Base-by-base conservation (phyloP, 1,140 invertebrate genomes). In the Teleopsis dalmanni region DNA sequence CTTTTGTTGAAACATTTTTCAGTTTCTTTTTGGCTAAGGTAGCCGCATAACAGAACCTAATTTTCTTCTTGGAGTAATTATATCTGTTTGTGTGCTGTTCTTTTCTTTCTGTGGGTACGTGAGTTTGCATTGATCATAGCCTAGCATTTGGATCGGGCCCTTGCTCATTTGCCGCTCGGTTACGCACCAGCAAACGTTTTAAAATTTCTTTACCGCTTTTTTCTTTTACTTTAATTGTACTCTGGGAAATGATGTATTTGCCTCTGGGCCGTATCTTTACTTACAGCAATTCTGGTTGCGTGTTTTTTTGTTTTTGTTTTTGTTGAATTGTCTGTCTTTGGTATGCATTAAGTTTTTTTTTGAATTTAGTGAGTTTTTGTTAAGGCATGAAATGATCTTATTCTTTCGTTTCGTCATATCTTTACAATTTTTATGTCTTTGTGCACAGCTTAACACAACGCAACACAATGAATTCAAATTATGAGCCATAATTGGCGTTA, bases 391-490 rank as follows among this genome's bases (percentile, higher is more conserved):
- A 57, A 48, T 52, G 44, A 53, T 55, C 53, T 48, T 35, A 40
- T 48, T 46, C 52, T 48, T 51, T 13, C 23, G 33, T 42, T 52
- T 57, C 57, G 54, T 45, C 47, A 34, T 52, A 49, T 31, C 47
- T 37, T 50, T 59, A 56, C 58, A 59, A 57, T 62, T 55, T 62
- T 51, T 50, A 40, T 56, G 33, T 43, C 31, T 43, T 14, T 42
- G 25, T n/a, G n/a, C n/a, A n/a, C n/a, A n/a, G n/a, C 42, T 22
- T 53, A 13, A 5, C 3, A 29, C 26, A 18, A 3, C 10, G 41
- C 13, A 27, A 9, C 10, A 65, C 62, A 65, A 65, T 65, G 58
- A 51, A 57, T 58, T 65, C 54, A 49, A 62, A 65, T 65, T 65
- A 65, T 62, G 62, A 50, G 44, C 29, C 29, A 46, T 46, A 46